Evolutionary conservation across 2,888 invertebrate species (phyloP), one percentile per base, ranked within the genome.

Genomic region (Rosalia funebris): DNA sequence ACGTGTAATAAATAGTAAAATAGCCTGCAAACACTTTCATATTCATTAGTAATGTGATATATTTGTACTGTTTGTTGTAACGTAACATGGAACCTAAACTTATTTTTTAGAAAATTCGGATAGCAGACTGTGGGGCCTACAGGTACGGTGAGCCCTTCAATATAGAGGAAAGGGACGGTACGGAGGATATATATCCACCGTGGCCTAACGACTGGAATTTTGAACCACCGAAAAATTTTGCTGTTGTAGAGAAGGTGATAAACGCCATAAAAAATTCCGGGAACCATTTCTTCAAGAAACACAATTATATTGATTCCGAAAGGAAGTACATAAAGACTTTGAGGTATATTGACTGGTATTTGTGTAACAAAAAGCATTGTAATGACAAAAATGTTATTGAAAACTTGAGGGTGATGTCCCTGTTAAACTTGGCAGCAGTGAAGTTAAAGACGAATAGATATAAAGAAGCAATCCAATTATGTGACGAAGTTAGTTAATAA

Each of bases 321-420:
- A 84, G 88, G 62, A 94, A 94, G 78, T 95, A 95, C 79, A 84
- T 84, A 61, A 95, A 95, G 82, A 89, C 91, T 15, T 82, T 91
- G 64, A 86, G 93, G 50, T 95, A 91, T 77, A 84, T 89, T 55
- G 82, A 86, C 4, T 85, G 84, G 84, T 77, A 74, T 46, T 54
- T 72, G 17, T 68, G 74, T 17, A 77, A 75, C 53, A 68, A 58
- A 39, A 74, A 73, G 10, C 19, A 36, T n/a, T 58, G 9, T 25
- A 57, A 48, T 15, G 15, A 42, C 11, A 32, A 17, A 9, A 37
- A 46, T 1, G 75, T 73, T 57, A 62, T 83, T 2, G 75, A 74
- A 36, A 74, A 81, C 15, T 73, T 84, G 25, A 81, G 81, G 65
- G 77, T 84, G 37, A 71, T 83, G 14, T 87, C 90, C 65, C 81